These are phyloP conservation scores for Hyperopisus bebe DNA, from an alignment of 2,113 vertebrate genomes.

Conservation along the genomic window DNA sequence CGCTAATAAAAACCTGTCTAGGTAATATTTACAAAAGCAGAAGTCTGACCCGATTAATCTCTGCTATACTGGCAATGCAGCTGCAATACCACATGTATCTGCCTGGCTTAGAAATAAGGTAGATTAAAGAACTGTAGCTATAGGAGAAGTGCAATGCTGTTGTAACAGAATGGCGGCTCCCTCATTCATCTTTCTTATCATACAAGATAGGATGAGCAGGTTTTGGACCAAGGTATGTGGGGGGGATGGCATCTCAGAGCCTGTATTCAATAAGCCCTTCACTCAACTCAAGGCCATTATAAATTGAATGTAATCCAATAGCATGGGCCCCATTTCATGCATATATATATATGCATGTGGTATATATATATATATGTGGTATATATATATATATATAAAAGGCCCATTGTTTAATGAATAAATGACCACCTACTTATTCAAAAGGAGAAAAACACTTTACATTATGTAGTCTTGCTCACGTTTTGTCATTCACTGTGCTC, in stretches of 20 bases:
- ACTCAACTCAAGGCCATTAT: background rate
- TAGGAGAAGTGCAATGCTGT: background rate
- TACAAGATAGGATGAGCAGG: background rate
- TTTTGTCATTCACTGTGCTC: background rate
- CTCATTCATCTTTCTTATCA: background rate
- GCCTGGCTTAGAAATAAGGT: background rate
- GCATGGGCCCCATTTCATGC: background rate
- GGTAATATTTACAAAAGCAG: background rate
- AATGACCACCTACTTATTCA: background rate
- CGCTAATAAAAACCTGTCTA: background rate
- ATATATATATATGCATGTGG: background rate
- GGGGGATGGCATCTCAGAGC: background rate
- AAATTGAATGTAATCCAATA: background rate
- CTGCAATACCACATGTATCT: background rate
- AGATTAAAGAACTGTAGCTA: background rate
- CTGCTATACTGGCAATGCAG: background rate
- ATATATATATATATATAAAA: background rate
- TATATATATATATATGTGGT: too few species aligned
- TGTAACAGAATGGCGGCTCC: background rate
- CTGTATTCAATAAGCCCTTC: constrained; percentile 6
- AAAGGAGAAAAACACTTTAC: too few species aligned
- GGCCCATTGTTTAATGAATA: background rate
- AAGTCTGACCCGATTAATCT: background rate
- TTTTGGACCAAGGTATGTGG: background rate
- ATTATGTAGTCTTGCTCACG: background rate